These are phyloP conservation scores for Heliconius cydno DNA, from an alignment of 2,888 invertebrate species.

Conservation along the genomic window DNA sequence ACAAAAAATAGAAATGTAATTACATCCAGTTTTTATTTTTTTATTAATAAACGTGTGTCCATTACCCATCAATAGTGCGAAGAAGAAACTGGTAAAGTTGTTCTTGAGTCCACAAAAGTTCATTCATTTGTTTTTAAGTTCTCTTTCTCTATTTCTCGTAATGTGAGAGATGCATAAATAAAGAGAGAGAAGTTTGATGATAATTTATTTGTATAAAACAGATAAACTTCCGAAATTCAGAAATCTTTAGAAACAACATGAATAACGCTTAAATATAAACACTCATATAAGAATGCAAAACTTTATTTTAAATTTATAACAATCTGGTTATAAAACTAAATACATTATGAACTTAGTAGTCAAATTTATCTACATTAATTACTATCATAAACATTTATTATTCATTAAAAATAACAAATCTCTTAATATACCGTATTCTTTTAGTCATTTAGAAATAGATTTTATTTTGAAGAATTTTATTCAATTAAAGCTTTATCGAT, in stretches of 20 bases:
- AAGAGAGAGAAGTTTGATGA: background rate
- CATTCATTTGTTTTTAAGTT: background rate
- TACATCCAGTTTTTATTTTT: background rate
- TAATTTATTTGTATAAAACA: background rate
- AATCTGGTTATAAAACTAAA: background rate
- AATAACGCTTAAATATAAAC: background rate
- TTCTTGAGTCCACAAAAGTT: background rate
- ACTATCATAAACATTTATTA: conserved; percentile 7
- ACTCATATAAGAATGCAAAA: background rate
- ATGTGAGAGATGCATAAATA: background rate
- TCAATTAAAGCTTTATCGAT: background rate
- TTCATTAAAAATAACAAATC: conserved; percentile 8
- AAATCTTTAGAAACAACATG: background rate
- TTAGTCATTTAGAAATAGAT: background rate
- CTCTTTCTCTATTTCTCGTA: background rate
- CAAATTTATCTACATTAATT: conserved; percentile 5
- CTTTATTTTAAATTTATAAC: background rate
- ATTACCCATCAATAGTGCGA: background rate
- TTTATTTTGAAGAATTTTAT: background rate
- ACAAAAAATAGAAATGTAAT: background rate
- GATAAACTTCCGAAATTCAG: background rate
- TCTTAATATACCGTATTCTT: background rate
- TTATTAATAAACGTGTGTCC: background rate
- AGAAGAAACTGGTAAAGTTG: too few relatives aligned
- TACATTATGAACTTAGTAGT: conserved; percentile 7